A percentile compares a stretch with the other conserved stretches of the same genome.
Evolutionary conservation across 2,797 vertebrate genomes (phyloP).

Genomic region (Cossypha niveicapilla): DNA sequence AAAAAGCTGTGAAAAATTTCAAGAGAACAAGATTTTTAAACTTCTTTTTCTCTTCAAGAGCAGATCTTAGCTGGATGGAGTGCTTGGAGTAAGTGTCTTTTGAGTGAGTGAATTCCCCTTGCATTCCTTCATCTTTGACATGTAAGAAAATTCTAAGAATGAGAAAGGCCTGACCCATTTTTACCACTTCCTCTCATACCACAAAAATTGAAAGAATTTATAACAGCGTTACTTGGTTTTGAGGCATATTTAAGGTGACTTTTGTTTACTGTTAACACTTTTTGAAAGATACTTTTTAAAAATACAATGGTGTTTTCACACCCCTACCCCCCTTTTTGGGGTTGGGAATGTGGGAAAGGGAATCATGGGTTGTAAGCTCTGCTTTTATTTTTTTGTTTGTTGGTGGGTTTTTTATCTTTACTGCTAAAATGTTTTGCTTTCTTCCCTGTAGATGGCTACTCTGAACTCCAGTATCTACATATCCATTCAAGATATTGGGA

Average conservation of each 20-base stretch:
- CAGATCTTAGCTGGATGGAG: not conserved
- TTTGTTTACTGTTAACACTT: not conserved
- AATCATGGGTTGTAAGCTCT: not conserved
- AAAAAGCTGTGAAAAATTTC: not conserved
- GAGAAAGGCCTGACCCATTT: not conserved
- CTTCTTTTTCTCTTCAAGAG: not conserved
- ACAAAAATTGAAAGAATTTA: not conserved
- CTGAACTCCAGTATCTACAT: not conserved
- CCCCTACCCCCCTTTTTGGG: accelerated
- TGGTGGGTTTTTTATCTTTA: not conserved
- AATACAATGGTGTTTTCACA: not conserved
- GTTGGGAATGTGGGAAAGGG: not conserved
- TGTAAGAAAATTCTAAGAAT: not conserved
- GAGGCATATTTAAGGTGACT: not conserved
- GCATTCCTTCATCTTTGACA: not conserved
- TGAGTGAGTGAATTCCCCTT: not conserved
- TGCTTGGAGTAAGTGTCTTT: not conserved
- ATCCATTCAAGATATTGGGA: not conserved
- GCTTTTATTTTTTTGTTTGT: not conserved
- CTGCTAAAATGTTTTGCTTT: not conserved
- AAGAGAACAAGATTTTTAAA: not conserved
- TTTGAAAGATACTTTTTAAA: not conserved
- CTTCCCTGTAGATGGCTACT: not conserved
- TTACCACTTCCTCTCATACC: not conserved
- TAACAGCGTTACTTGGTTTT: not conserved